Percentiles rank a stretch among this genome's conserved stretches.
Conservation (phyloP, 2,797 vertebrate genomes). For the Parambassis ranga region DNA sequence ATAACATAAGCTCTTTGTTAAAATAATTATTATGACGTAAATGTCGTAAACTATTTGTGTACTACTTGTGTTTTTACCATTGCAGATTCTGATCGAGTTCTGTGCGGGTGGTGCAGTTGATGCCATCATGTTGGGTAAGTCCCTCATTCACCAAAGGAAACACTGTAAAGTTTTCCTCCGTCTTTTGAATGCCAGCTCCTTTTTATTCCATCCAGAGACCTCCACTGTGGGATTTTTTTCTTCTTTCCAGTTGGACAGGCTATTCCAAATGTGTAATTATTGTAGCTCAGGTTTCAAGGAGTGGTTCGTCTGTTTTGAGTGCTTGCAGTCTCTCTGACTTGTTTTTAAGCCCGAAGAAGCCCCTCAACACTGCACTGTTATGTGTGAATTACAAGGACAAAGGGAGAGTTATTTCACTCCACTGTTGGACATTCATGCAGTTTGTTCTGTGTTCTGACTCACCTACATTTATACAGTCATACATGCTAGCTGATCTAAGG, state of each 20-base stretch:
- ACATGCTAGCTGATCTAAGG: slow-evolving; percentile 27
- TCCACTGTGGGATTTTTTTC: slow-evolving; percentile 38
- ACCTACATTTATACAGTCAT: slow-evolving; percentile 40
- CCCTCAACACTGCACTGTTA: not conserved
- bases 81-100: slow-evolving; percentile 98
- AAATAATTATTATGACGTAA: not conserved
- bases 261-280: slow-evolving; percentile 72
- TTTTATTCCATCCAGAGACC: slow-evolving; percentile 56
- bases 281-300: slow-evolving; percentile 70
- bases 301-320: slow-evolving; percentile 56
- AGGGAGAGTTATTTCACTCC: slow-evolving; percentile 4
- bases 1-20: not conserved
- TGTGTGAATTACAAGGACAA: slow-evolving; percentile 3
- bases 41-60: not conserved
- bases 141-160: slow-evolving; percentile 38
- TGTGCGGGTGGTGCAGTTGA: slow-evolving; percentile 98
- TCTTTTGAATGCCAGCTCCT: slow-evolving; percentile 50
- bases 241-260: slow-evolving; percentile 34
- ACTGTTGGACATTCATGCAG: not conserved
- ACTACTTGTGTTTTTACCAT: slow-evolving; percentile 39
- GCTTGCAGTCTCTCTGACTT: slow-evolving; percentile 43
- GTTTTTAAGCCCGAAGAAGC: slow-evolving; percentile 41
- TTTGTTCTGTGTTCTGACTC: slow-evolving; percentile 36
- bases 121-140: slow-evolving; percentile 98
- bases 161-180: slow-evolving; percentile 31